These are phyloP conservation scores for Dolichallabes microphthalmus DNA, from an alignment of 2,113 vertebrate genomes.

Conservation along the genomic window DNA sequence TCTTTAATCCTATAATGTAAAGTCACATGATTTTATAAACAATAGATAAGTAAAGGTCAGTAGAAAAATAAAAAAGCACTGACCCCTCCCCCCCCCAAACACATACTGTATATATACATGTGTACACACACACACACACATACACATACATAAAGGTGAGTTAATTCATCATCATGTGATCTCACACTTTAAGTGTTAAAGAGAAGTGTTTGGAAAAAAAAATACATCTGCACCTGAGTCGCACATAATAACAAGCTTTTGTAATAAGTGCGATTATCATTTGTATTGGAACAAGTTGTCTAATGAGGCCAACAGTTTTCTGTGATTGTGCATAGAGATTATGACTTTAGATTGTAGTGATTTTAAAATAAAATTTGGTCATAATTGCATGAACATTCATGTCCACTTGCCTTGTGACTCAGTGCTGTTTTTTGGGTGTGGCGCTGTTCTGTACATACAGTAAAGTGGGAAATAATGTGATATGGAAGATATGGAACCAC, in stretches of 20 bases:
- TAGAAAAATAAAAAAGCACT: too few relatives aligned
- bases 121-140: too few relatives aligned
- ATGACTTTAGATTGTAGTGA: neutral
- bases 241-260: neutral
- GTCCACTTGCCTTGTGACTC: neutral
- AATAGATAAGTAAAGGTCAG: neutral
- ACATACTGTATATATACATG: too few relatives aligned
- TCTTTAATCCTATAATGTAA: neutral
- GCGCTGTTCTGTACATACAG: neutral
- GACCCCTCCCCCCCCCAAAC: too few relatives aligned
- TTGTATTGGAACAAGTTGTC: constrained; percentile 1
- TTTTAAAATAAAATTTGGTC: neutral
- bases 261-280: neutral
- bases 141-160: neutral
- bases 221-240: constrained; percentile 16
- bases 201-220: constrained; percentile 29
- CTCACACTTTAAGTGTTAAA: constrained; percentile 1
- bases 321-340: too few relatives aligned
- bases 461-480: neutral
- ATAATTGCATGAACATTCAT: neutral
- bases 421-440: too few relatives aligned
- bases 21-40: neutral
- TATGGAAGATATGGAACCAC: neutral
- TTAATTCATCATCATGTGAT: neutral
- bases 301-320: neutral